Evolutionary conservation across 2,113 vertebrate species (phyloP).

Genomic region (Syrrhaptes paradoxus): DNA sequence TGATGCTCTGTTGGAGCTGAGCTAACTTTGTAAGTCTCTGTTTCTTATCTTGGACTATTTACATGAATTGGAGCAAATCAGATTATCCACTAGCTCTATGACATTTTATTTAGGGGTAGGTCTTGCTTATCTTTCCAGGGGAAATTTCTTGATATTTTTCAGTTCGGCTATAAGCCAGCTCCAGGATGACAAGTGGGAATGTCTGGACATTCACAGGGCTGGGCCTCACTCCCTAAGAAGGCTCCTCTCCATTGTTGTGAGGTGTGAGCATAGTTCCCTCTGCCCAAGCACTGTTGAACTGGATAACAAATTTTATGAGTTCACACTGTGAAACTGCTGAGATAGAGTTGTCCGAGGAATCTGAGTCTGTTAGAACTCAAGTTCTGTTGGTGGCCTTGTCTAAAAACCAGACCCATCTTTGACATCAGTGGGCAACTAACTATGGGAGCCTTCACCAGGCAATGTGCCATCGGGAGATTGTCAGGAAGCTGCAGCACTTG

Average conservation of each 20-base stretch:
- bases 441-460: background rate
- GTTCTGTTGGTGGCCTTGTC: background rate
- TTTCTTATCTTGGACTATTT: background rate
- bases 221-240: background rate
- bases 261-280: background rate
- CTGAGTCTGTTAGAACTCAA: background rate
- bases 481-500: background rate
- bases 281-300: background rate
- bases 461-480: background rate
- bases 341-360: background rate
- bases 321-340: background rate
- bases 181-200: background rate
- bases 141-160: background rate
- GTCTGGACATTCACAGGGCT: background rate
- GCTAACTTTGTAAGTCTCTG: background rate
- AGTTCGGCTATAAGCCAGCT: background rate
- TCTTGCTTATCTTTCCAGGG: background rate
- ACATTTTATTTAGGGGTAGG: background rate
- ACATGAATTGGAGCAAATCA: background rate
- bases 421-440: background rate
- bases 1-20: background rate
- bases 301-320: background rate
- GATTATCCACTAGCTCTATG: background rate
- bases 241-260: background rate
- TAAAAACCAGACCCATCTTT: background rate